Percentiles rank a stretch among this genome's conserved stretches.
These are phyloP conservation scores for Eudyptes chrysolophus DNA, from an alignment of 2,113 vertebrate genomes.

Conservation along the genomic window DNA sequence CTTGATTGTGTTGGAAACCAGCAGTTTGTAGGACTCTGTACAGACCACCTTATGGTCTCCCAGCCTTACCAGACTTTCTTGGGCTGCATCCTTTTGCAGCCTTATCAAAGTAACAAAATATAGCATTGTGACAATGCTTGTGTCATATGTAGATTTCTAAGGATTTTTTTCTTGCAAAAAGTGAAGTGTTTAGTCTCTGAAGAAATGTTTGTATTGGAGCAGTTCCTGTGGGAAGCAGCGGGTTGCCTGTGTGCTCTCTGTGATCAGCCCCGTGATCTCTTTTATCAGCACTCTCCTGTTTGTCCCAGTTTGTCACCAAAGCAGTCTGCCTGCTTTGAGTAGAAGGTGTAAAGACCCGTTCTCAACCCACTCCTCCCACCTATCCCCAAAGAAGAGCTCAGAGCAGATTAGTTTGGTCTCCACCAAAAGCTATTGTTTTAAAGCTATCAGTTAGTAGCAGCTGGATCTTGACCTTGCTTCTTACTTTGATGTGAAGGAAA, in stretches of 20 bases:
- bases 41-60: background rate
- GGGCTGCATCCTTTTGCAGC: background rate
- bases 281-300: background rate
- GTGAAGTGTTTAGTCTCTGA: background rate
- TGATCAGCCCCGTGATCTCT: background rate
- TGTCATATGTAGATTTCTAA: background rate
- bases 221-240: background rate
- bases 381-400: background rate
- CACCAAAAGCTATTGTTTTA: constrained; percentile 24
- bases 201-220: background rate
- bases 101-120: background rate
- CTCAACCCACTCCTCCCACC: background rate
- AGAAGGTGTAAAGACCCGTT: background rate
- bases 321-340: background rate
- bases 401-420: background rate
- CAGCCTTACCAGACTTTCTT: background rate
- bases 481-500: background rate
- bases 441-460: background rate
- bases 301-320: background rate
- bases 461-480: constrained; percentile 19
- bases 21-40: background rate
- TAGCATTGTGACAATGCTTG: background rate
- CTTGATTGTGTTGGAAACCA: background rate
- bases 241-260: background rate
- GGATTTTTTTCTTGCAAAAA: background rate